Base-by-base conservation (phyloP, 2,113 vertebrate genomes). In the Aphelocoma coerulescens region DNA sequence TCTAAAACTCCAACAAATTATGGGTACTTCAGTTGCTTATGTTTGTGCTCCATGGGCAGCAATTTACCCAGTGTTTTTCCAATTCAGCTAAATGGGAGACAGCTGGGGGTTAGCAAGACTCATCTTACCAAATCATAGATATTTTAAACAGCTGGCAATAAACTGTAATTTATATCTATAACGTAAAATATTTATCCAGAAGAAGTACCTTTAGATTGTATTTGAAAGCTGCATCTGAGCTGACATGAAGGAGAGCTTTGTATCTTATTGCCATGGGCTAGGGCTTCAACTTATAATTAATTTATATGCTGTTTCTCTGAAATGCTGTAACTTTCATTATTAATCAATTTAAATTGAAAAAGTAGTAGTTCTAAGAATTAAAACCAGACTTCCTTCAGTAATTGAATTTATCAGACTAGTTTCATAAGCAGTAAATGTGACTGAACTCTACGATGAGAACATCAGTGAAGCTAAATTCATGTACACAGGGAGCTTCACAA, bases 41-140 rank as follows among this genome's bases (percentile, higher is more conserved):
- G 82, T 97, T 96, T 97, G 86, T 94, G 66, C 73, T 95, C 77
- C 91, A 91, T 92, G 94, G 95, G 95, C 88, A 93, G 91, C 78
- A 96, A 96, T 96, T 96, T 96, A 95, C 79, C 86, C 91, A 62
- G 86, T 93, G 88, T 94, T 97, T 96, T 96, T 89, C 94, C 92
- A 95, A 93, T 97, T 96, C 84, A 92, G 83, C 89, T 95, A 96
- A 97, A 96, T 95, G 66, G 86, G 94, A 96, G 86, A 94, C 91
- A 96, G 96, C 95, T 97, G 97, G 89, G 39, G 93, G 86, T 77
- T 96, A 91, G 90, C 85, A 95, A 96, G 94, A 68, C 84, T 97
- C 90, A 91, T 97, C 92, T 96, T 96, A 94, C 96, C 94, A 93
- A 96, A 96, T 96, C 96, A 96, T 83, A 95, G 94, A 96, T 96